Percentiles rank a stretch among this genome's conserved stretches.
These are phyloP conservation scores for Eretmocerus hayati DNA, from an alignment of 2,888 invertebrate species.

Conservation along the genomic window DNA sequence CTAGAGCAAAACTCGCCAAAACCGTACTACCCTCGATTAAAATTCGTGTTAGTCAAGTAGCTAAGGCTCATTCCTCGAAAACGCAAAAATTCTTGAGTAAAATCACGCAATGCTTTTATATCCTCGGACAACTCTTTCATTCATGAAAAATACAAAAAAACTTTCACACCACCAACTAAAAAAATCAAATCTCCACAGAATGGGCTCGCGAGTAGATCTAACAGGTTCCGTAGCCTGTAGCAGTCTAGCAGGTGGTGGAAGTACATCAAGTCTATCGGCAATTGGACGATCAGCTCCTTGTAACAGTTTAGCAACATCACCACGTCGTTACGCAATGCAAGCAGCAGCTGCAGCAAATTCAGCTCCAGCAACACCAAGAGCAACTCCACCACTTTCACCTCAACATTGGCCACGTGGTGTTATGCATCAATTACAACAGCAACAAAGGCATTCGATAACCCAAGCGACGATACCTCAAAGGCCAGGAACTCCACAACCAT, in stretches of 20 bases:
- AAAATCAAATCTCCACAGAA: too few relatives aligned
- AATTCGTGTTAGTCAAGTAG: too few relatives aligned
- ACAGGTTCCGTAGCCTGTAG: slow-evolving; percentile 55
- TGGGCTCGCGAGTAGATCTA: slow-evolving; percentile 64
- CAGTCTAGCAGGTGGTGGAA: slow-evolving; percentile 51
- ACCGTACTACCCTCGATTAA: too few relatives aligned
- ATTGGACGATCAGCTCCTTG: slow-evolving; percentile 33
- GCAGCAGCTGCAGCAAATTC: slow-evolving; percentile 58
- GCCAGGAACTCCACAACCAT: slow-evolving; percentile 29
- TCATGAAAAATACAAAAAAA: too few relatives aligned
- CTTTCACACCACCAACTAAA: too few relatives aligned
- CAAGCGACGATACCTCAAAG: slow-evolving; percentile 64
- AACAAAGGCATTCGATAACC: slow-evolving; percentile 48
- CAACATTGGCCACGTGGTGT: slow-evolving; percentile 58
- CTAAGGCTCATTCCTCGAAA: too few relatives aligned
- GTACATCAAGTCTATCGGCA: slow-evolving; percentile 51
- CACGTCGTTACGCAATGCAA: slow-evolving; percentile 35
- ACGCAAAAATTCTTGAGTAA: too few relatives aligned
- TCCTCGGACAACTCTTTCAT: too few relatives aligned
- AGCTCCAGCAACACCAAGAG: slow-evolving; percentile 66
- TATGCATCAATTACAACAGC: too few relatives aligned
- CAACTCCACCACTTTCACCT: slow-evolving; percentile 71
- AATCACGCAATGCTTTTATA: too few relatives aligned
- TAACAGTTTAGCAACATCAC: slow-evolving; percentile 31
- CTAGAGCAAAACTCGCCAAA: too few relatives aligned